Evolutionary conservation across 2,888 invertebrate species (phyloP).

Genomic region (Acrobasis consociella): DNA sequence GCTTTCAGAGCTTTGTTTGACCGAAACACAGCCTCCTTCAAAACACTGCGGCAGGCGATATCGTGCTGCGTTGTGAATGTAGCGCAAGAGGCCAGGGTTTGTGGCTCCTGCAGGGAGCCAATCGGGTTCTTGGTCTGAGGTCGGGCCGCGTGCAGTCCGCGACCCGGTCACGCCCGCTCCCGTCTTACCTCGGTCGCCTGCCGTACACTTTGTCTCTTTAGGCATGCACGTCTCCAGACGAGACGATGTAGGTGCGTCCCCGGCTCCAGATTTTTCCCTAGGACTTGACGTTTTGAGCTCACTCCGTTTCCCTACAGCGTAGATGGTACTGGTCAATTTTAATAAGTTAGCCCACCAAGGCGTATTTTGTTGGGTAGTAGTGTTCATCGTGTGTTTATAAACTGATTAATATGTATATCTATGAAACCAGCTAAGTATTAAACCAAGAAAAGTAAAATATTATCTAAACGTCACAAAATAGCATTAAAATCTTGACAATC

Average conservation of each 20-base stretch:
- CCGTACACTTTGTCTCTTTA: conserved; percentile 44
- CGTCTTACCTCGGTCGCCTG: conserved; percentile 68
- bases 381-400: neutral
- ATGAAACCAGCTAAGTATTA: neutral
- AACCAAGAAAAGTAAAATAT: conserved; percentile 11
- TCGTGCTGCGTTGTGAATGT: conserved; percentile 72
- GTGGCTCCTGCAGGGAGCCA: conserved; percentile 57
- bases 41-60: conserved; percentile 75
- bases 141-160: conserved; percentile 49
- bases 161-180: conserved; percentile 75
- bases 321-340: conserved; percentile 14
- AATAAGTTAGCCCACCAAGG: conserved; percentile 32
- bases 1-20: conserved; percentile 59
- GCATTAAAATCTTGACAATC: conserved; percentile 1
- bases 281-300: neutral
- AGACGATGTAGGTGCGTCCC: conserved; percentile 41
- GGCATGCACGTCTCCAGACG: conserved; percentile 38
- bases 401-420: too few species aligned
- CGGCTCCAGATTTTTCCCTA: conserved; percentile 32
- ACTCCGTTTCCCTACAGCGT: conserved; percentile 8
- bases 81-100: conserved; percentile 68
- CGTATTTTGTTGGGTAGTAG: neutral
- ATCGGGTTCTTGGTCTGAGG: conserved; percentile 46
- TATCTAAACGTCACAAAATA: conserved; percentile 10
- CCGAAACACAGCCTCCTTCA: conserved; percentile 68